Conservation (phyloP, 2,888 invertebrate species). For the Diarsia brunnea region DNA sequence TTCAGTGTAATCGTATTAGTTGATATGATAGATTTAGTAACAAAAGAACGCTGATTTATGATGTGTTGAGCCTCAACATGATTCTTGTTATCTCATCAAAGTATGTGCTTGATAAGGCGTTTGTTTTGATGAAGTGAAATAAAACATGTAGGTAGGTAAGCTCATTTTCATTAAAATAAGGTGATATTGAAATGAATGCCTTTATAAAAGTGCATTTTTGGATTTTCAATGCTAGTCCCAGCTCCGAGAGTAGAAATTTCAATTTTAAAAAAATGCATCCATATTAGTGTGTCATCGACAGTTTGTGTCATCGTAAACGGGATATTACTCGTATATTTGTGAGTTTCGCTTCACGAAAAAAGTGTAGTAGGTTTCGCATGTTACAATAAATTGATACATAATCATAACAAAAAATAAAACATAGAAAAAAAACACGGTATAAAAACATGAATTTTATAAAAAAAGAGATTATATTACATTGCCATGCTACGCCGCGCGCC, state of each 20-base stretch:
- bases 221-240: background rate
- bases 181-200: background rate
- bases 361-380: background rate
- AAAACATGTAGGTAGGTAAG: background rate
- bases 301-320: background rate
- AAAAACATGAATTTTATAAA: background rate
- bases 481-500: constrained; percentile 39
- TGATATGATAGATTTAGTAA: constrained; percentile 65
- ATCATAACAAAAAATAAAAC: background rate
- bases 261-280: background rate
- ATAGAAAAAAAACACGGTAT: background rate
- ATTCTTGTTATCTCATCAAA: constrained; percentile 30
- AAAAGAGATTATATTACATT: background rate
- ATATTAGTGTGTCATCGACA: too few relatives aligned
- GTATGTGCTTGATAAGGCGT: background rate
- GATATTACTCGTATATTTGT: background rate
- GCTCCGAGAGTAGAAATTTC: too few relatives aligned
- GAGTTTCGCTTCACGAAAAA: background rate
- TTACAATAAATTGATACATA: background rate
- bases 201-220: background rate
- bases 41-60: constrained; percentile 60
- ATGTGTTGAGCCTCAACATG: constrained; percentile 25
- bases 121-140: constrained; percentile 5
- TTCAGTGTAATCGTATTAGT: constrained; percentile 61
- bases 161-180: background rate